phyloP scores from a whole-genome alignment of 2,113 vertebrate species.

The Physeter macrocephalus region DNA sequence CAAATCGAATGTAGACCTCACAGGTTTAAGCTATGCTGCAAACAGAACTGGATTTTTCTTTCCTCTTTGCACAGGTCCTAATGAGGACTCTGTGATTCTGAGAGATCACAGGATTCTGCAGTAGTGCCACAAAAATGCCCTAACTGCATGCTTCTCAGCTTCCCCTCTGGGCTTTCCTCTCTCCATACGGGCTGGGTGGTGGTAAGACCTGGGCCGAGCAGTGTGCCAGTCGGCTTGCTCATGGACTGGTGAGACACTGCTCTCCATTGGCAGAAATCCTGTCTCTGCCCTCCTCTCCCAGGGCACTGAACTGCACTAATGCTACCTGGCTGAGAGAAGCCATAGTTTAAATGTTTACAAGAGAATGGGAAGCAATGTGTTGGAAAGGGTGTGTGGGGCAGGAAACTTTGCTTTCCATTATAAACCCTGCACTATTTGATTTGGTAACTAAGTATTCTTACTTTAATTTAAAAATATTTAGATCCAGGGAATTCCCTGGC shows the following conservation, averaged over 20 bases:
- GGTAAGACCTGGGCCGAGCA: not conserved
- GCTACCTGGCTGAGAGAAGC: rapidly evolving
- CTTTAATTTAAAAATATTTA: not conserved
- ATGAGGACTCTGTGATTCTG: not conserved
- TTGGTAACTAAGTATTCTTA: not conserved
- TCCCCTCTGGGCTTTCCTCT: not conserved
- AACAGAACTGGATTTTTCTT: not conserved
- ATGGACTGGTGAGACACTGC: too few relatives aligned
- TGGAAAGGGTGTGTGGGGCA: not conserved
- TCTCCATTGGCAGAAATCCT: not conserved
- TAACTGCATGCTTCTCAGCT: not conserved
- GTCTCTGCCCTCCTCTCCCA: not conserved
- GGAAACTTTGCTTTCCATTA: not conserved
- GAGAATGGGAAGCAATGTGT: not conserved
- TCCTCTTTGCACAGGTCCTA: not conserved
- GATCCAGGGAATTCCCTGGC: not conserved
- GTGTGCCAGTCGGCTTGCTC: rapidly evolving
- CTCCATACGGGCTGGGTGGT: not conserved
- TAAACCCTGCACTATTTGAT: not conserved
- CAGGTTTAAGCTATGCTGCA: not conserved
- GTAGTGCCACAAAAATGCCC: not conserved
- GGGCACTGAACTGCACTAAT: not conserved
- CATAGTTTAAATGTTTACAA: not conserved
- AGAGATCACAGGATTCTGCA: not conserved
- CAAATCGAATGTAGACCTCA: not conserved